Evolutionary conservation across 1,140 invertebrate species (phyloP).

Genomic region (Dendroctonus valens): DNA sequence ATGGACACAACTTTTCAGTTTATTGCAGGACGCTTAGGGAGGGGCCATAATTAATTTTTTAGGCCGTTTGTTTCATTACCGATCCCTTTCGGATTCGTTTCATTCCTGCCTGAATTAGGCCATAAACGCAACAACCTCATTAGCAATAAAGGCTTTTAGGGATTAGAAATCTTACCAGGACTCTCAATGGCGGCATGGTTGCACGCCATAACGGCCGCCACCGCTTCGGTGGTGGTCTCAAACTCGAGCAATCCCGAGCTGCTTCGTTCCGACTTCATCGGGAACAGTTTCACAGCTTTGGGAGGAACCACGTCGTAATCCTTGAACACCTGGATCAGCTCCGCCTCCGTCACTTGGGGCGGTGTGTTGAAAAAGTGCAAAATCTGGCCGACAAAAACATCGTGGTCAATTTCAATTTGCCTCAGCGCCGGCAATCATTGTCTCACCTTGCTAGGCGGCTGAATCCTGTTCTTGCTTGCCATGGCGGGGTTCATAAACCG

Average conservation of each 20-base stretch:
- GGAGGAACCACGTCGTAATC: slow-evolving; percentile 81
- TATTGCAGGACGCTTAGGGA: no score
- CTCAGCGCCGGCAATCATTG: no score
- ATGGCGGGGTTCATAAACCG: slow-evolving; percentile 82
- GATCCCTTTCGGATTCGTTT: no score
- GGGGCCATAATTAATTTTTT: no score
- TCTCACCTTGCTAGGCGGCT: slow-evolving; percentile 75
- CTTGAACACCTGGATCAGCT: slow-evolving; percentile 84
- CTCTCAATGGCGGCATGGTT: slow-evolving; percentile 94
- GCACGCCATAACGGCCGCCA: slow-evolving; percentile 90
- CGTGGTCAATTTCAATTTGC: no score
- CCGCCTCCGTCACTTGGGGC: slow-evolving; percentile 89
- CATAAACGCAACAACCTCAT: no score
- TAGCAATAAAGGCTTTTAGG: no score
- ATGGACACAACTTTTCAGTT: no score
- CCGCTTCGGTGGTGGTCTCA: slow-evolving; percentile 83
- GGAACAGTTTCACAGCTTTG: slow-evolving; percentile 87
- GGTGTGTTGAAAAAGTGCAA: slow-evolving; percentile 99
- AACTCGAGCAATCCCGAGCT: slow-evolving; percentile 95
- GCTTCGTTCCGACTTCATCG: slow-evolving; percentile 86
- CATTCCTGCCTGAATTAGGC: no score
- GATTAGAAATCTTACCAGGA: slow-evolving; percentile 55
- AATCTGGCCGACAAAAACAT: slow-evolving; percentile 59
- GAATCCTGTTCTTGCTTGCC: slow-evolving; percentile 88
- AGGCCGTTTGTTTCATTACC: no score